A percentile compares a stretch with the other conserved stretches of the same genome.
phyloP scores from a whole-genome alignment of 2,113 vertebrate species.

The Notechis scutatus region DNA sequence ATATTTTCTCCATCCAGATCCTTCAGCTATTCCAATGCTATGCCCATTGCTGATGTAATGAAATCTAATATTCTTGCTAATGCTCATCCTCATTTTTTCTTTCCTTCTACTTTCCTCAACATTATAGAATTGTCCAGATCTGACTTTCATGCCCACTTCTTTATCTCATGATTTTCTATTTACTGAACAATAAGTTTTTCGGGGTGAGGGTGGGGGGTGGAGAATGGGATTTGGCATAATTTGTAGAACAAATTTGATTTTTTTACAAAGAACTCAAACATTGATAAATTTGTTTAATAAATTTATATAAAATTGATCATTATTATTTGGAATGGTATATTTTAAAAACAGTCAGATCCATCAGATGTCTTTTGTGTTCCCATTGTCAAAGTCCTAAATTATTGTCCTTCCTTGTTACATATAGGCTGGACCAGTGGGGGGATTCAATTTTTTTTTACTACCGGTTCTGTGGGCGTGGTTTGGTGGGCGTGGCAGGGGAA shows the following conservation, averaged over 20 bases:
- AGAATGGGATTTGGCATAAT: neutral
- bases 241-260: neutral
- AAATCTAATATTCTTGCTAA: neutral
- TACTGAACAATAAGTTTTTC: neutral
- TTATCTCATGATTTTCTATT: no score
- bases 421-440: neutral
- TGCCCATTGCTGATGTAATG: neutral
- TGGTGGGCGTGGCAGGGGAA: no score
- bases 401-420: neutral
- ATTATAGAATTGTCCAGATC: neutral
- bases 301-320: neutral
- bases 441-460: no score
- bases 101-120: neutral
- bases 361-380: neutral
- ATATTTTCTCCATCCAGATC: neutral
- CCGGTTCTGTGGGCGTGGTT: no score
- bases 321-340: neutral
- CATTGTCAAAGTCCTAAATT: neutral
- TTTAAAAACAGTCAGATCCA: neutral
- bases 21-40: neutral
- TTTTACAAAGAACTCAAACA: neutral
- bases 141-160: neutral
- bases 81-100: neutral
- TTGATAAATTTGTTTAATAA: neutral
- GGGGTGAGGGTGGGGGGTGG: accelerated